A percentile compares a stretch with the other conserved stretches of the same genome.
These are phyloP conservation scores for Salticus scenicus DNA, from an alignment of 2,888 invertebrate genomes.

Conservation along the genomic window DNA sequence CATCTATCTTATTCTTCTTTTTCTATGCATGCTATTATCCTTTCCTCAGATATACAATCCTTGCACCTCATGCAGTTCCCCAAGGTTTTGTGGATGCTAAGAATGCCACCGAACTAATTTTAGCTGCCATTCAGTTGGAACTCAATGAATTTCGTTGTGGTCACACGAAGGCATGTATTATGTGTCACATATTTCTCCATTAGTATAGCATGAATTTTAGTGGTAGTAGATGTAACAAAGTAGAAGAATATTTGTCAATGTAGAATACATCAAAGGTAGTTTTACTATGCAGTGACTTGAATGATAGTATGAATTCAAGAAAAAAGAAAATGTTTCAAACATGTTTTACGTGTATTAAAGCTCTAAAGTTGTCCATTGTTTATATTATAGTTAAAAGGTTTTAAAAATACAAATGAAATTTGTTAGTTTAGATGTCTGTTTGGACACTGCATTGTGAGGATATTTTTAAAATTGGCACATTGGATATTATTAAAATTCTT, in stretches of 20 bases:
- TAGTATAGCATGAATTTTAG: slow-evolving; percentile 26
- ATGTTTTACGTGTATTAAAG: too few relatives aligned
- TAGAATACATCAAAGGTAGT: neutral
- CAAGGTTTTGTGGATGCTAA: slow-evolving; percentile 78
- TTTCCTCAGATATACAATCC: slow-evolving; percentile 93
- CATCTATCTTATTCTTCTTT: slow-evolving; percentile 17
- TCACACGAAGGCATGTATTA: slow-evolving; percentile 91
- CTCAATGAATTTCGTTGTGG: slow-evolving; percentile 97
- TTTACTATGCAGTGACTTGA: neutral
- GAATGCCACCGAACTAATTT: slow-evolving; percentile 88
- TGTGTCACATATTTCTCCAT: slow-evolving; percentile 20
- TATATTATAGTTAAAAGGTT: too few relatives aligned
- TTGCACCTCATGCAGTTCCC: slow-evolving; percentile 90
- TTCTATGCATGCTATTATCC: slow-evolving; percentile 61
- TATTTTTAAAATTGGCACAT: too few relatives aligned
- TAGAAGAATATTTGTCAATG: neutral
- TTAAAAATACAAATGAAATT: too few relatives aligned
- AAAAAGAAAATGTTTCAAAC: too few relatives aligned
- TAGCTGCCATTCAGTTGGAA: slow-evolving; percentile 90
- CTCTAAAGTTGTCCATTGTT: too few relatives aligned
- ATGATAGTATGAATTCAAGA: too few relatives aligned
- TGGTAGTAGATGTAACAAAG: slow-evolving; percentile 11
- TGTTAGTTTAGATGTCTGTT: too few relatives aligned
- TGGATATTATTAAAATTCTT: too few relatives aligned
- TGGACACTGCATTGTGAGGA: too few relatives aligned